A percentile compares a stretch with the other conserved stretches of the same genome.
These are phyloP conservation scores for Neolamprologus brichardi DNA, from an alignment of 2,113 vertebrate species.

Conservation along the genomic window DNA sequence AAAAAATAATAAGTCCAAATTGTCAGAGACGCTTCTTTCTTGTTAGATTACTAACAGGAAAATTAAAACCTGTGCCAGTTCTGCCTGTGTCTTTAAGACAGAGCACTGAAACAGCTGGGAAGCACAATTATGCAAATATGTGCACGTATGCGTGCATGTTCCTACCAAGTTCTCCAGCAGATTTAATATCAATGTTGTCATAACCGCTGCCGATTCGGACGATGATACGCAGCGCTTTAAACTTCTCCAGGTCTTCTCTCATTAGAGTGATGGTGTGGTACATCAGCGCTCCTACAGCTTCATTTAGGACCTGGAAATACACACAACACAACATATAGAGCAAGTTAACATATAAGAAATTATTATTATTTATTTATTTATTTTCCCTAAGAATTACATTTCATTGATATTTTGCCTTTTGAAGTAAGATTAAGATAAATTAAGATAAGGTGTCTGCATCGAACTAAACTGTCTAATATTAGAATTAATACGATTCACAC, in stretches of 20 bases:
- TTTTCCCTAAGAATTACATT: neutral
- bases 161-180: slow-evolving; percentile 93
- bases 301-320: slow-evolving; percentile 87
- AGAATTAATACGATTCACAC: neutral
- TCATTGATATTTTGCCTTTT: neutral
- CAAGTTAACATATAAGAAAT: neutral
- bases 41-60: neutral
- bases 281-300: slow-evolving; percentile 97
- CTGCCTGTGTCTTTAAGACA: neutral
- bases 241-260: slow-evolving; percentile 97
- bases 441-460: neutral
- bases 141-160: neutral
- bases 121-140: rapidly evolving
- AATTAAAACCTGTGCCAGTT: rapidly evolving
- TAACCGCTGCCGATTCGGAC: slow-evolving; percentile 97
- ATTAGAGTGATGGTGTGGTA: slow-evolving; percentile 99
- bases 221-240: slow-evolving; percentile 96
- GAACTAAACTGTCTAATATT: neutral
- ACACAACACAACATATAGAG: neutral
- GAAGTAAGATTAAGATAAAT: neutral
- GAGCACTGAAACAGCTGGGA: neutral
- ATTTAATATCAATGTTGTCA: slow-evolving; percentile 99
- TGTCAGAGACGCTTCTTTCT: neutral
- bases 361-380: neutral
- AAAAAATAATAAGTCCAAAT: neutral